These are phyloP conservation scores for Drosophila ohnishii DNA, from an alignment of 1,140 invertebrate genomes.

Conservation along the genomic window DNA sequence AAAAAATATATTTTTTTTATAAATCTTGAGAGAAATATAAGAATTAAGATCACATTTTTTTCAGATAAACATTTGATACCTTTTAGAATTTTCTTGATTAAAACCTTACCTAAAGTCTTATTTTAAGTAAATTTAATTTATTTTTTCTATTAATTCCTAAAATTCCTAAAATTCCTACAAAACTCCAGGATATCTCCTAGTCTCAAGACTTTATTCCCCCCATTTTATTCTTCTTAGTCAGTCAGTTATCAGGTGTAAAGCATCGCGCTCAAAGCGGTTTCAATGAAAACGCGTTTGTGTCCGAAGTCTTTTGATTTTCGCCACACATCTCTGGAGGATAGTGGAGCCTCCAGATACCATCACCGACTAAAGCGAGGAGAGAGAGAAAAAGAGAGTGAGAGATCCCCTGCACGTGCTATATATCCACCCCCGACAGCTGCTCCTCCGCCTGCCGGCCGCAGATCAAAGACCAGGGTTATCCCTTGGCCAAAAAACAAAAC, in stretches of 20 bases:
- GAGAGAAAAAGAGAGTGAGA: not conserved
- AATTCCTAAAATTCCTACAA: too few relatives aligned
- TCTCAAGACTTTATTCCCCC: not conserved
- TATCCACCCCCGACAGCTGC: constrained; percentile 28
- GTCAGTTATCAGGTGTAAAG: constrained; percentile 77
- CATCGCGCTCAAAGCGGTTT: constrained; percentile 62
- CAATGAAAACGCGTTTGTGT: constrained; percentile 70
- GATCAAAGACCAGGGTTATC: constrained; percentile 59
- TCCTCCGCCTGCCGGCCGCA: constrained; percentile 25
- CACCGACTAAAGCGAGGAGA: constrained; percentile 16
- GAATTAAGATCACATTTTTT: too few relatives aligned
- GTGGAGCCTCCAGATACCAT: constrained; percentile 49
- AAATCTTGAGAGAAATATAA: too few relatives aligned
- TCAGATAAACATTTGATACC: not conserved
- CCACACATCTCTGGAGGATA: constrained; percentile 35
- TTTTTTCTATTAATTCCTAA: not conserved
- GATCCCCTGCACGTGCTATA: constrained; percentile 34
- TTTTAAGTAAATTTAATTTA: not conserved
- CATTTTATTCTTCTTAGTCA: constrained; percentile 30
- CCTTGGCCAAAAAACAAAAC: constrained; percentile 14
- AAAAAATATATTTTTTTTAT: too few relatives aligned
- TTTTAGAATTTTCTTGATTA: not conserved
- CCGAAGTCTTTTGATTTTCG: constrained; percentile 72
- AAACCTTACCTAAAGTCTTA: not conserved
- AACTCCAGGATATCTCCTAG: not conserved